phyloP scores from a whole-genome alignment of 2,797 vertebrate genomes.

The Spheniscus humboldti region DNA sequence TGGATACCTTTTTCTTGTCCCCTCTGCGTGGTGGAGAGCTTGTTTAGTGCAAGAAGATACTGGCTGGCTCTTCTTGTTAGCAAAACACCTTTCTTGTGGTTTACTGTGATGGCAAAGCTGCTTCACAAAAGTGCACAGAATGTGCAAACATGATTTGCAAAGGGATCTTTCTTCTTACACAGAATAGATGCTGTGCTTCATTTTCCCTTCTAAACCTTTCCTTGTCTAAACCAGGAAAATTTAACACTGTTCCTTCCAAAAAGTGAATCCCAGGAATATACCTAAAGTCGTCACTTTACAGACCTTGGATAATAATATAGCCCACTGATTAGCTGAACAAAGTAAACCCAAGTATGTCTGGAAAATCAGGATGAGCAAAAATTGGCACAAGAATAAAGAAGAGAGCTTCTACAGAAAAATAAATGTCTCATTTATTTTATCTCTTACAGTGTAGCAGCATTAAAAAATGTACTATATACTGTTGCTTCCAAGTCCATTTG shows the following conservation, averaged over 20 bases:
- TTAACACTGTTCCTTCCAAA: not conserved
- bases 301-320: not conserved
- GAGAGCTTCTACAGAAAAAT: not conserved
- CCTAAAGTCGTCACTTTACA: not conserved
- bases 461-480: not conserved
- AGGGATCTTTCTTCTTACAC: not conserved
- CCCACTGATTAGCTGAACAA: not conserved
- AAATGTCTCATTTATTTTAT: not conserved
- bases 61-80: not conserved
- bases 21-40: not conserved
- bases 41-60: not conserved
- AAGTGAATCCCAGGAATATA: not conserved
- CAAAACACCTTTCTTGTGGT: not conserved
- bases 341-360: not conserved
- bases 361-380: not conserved
- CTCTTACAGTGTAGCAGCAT: not conserved
- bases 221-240: not conserved
- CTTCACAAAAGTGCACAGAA: not conserved
- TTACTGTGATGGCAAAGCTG: not conserved
- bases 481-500: not conserved
- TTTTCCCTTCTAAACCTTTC: not conserved
- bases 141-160: not conserved
- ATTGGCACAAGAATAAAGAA: not conserved
- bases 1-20: not conserved
- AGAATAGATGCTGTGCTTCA: not conserved